phyloP scores from a whole-genome alignment of 2,113 vertebrate species.

The Hiodon alosoides region DNA sequence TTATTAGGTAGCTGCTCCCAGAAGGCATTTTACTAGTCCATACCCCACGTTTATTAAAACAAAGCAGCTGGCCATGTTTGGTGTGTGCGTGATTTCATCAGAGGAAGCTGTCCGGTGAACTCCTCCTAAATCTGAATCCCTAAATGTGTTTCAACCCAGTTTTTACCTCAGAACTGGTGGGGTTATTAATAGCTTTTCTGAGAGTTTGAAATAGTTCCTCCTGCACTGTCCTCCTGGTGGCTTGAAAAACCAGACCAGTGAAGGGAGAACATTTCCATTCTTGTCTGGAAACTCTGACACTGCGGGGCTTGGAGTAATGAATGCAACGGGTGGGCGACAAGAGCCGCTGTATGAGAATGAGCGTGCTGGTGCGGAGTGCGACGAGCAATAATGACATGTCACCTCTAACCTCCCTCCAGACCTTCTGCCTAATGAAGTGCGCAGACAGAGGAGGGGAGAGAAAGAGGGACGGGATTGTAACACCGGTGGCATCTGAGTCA shows the following conservation, averaged over 20 bases:
- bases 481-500: no score
- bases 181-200: background rate
- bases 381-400: constrained; percentile 34
- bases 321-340: constrained; percentile 24
- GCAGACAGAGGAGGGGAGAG: constrained; percentile 26
- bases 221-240: no score
- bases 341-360: constrained; percentile 22
- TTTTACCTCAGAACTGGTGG: background rate
- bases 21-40: no score
- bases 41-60: no score
- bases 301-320: background rate
- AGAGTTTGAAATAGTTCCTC: background rate
- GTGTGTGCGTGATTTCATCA: no score
- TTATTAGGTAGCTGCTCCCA: no score
- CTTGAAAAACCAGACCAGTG: background rate
- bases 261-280: background rate
- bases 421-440: constrained; percentile 57
- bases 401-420: constrained; percentile 39
- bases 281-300: constrained; percentile 15
- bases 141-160: no score
- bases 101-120: no score
- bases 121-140: no score
- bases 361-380: constrained; percentile 7
- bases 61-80: no score
- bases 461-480: background rate